These are phyloP conservation scores for Poeciliopsis turneri DNA, from an alignment of 2,797 vertebrate genomes.

Conservation along the genomic window DNA sequence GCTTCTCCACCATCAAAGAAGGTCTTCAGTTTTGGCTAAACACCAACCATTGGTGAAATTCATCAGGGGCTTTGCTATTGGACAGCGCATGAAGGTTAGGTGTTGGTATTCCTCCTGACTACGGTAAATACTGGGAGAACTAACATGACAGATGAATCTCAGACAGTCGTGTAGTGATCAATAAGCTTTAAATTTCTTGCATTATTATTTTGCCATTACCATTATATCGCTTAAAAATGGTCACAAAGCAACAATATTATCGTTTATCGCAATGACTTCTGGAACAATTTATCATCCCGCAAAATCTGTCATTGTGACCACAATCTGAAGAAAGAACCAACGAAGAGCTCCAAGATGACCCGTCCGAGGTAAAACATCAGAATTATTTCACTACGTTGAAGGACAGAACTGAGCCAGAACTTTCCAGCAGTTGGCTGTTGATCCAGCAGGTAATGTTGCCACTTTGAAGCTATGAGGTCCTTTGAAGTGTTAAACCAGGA, in stretches of 20 bases:
- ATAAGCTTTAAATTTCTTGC: no score
- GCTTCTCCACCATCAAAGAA: background rate
- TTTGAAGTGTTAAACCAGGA: slow-evolving; percentile 74
- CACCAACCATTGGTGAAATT: background rate
- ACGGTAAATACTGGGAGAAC: background rate
- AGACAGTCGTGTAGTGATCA: no score
- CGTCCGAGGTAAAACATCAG: background rate
- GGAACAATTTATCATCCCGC: no score
- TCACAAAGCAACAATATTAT: no score
- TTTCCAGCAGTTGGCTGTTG: slow-evolving; percentile 27
- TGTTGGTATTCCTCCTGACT: background rate
- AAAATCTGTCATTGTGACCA: background rate
- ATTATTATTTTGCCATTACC: no score
- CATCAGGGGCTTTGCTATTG: background rate
- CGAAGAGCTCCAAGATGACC: background rate
- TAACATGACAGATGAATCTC: background rate
- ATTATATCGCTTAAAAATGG: no score
- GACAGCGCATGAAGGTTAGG: background rate
- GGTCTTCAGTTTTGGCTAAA: background rate
- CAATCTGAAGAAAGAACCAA: background rate
- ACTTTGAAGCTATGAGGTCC: slow-evolving; percentile 70
- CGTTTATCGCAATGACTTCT: no score
- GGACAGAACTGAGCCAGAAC: background rate
- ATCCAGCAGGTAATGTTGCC: slow-evolving; percentile 76
- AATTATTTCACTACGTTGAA: background rate